Conservation (phyloP, 2,888 invertebrate species). For the Volucella inanis region DNA sequence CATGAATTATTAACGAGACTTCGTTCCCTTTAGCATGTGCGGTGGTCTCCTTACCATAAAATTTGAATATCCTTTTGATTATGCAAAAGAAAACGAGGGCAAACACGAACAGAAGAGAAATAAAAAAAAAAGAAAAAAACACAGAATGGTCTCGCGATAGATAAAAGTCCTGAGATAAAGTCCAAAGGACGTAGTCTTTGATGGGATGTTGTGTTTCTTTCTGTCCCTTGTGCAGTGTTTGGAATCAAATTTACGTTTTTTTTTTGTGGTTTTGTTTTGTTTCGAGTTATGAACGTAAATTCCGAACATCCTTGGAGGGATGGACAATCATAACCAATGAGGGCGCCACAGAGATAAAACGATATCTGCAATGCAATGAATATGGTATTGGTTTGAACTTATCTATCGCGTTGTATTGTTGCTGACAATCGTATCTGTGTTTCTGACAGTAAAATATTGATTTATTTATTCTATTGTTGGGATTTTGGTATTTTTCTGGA, state of each 20-base stretch:
- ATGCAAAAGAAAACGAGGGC: slow-evolving; percentile 7
- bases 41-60: slow-evolving; percentile 60
- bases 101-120: neutral
- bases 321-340: neutral
- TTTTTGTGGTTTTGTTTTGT: neutral
- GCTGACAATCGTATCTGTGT: neutral
- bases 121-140: neutral
- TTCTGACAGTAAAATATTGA: slow-evolving; percentile 29
- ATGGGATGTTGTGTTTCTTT: too few relatives aligned
- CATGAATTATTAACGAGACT: slow-evolving; percentile 69
- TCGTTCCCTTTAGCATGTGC: slow-evolving; percentile 19
- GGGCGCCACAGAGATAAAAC: too few relatives aligned
- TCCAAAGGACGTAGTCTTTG: neutral
- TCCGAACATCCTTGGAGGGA: neutral
- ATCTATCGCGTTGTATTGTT: neutral
- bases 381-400: too few relatives aligned
- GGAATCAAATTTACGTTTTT: too few relatives aligned
- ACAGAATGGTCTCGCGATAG: neutral
- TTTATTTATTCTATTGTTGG: slow-evolving; percentile 25
- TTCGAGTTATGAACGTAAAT: neutral
- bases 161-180: too few relatives aligned
- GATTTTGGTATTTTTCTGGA: slow-evolving; percentile 9
- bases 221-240: too few relatives aligned
- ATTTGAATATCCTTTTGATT: slow-evolving; percentile 69
- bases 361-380: too few relatives aligned